These are phyloP conservation scores for Prosopocoilus inquinatus DNA, from an alignment of 2,888 invertebrate species.

Conservation along the genomic window DNA sequence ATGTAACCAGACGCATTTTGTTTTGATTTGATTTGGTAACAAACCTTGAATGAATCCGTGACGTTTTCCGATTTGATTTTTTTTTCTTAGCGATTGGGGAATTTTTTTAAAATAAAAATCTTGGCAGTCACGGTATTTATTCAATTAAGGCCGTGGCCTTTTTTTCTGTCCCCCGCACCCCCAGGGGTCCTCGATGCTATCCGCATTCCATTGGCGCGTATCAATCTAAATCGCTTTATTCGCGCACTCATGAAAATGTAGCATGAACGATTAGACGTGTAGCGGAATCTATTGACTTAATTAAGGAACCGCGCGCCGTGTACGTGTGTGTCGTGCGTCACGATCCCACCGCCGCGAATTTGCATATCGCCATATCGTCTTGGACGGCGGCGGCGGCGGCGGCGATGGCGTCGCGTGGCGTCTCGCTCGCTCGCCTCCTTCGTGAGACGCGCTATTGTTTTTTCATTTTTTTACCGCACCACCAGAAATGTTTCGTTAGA, in stretches of 20 bases:
- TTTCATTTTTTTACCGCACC: slow-evolving; percentile 6
- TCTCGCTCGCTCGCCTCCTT: slow-evolving; percentile 5
- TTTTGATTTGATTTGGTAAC: too few relatives aligned
- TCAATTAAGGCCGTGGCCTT: too few relatives aligned
- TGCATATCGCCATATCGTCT: slow-evolving; percentile 32
- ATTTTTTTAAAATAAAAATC: too few relatives aligned
- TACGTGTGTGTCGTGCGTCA: slow-evolving; percentile 34
- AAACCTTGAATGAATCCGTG: too few relatives aligned
- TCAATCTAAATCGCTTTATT: slow-evolving; percentile 24
- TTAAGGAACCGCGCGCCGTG: slow-evolving; percentile 12
- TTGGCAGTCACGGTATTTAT: too few relatives aligned
- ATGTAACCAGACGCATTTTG: too few relatives aligned
- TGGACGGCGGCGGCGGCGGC: slow-evolving; percentile 19
- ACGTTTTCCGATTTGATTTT: too few relatives aligned
- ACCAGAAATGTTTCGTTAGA: neutral
- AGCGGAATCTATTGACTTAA: slow-evolving; percentile 28
- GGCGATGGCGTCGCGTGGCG: slow-evolving; percentile 30
- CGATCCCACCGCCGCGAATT: slow-evolving; percentile 30
- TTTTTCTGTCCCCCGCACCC: too few relatives aligned
- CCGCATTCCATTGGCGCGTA: slow-evolving; percentile 19
- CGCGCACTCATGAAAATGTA: slow-evolving; percentile 16
- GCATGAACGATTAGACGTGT: slow-evolving; percentile 27
- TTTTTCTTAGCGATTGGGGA: too few relatives aligned
- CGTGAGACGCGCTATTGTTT: slow-evolving; percentile 8
- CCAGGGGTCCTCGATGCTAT: slow-evolving; percentile 8